A percentile compares a stretch with the other conserved stretches of the same genome.
These are phyloP conservation scores for Craniophora ligustri DNA, from an alignment of 2,888 invertebrate species.

Conservation along the genomic window DNA sequence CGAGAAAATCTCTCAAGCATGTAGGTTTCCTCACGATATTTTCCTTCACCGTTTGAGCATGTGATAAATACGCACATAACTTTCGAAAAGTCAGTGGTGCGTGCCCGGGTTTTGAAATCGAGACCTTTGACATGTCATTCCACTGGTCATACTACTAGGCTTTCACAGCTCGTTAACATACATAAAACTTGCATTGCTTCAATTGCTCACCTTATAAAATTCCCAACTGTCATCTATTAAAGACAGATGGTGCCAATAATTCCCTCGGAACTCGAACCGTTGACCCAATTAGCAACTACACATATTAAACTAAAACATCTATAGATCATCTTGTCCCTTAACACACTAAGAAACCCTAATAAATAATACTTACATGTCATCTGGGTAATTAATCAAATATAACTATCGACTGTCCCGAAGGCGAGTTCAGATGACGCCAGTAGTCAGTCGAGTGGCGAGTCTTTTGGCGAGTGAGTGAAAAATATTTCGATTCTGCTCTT, in stretches of 20 bases:
- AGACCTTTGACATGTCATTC: no score
- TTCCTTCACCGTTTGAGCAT: no score
- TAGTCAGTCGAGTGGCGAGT: not conserved
- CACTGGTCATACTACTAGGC: no score
- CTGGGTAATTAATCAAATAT: constrained; percentile 48
- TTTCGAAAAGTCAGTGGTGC: no score
- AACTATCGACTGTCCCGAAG: constrained; percentile 21
- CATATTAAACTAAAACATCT: constrained; percentile 40
- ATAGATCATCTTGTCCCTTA: constrained; percentile 41
- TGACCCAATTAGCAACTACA: constrained; percentile 29
- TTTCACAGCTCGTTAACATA: no score
- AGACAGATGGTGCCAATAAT: constrained; percentile 29
- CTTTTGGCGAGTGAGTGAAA: not conserved
- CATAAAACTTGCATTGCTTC: not conserved
- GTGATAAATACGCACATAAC: no score
- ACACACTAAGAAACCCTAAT: constrained; percentile 30
- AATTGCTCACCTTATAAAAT: not conserved
- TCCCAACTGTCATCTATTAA: not conserved
- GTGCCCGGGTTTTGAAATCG: no score
- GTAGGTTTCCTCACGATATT: no score
- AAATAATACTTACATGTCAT: constrained; percentile 47
- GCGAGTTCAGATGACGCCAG: constrained; percentile 6
- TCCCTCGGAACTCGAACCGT: constrained; percentile 14
- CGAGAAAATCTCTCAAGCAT: no score
- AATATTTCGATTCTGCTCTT: not conserved